phyloP scores from a whole-genome alignment of 2,888 invertebrate genomes.

The Nephrotoma flavescens region DNA sequence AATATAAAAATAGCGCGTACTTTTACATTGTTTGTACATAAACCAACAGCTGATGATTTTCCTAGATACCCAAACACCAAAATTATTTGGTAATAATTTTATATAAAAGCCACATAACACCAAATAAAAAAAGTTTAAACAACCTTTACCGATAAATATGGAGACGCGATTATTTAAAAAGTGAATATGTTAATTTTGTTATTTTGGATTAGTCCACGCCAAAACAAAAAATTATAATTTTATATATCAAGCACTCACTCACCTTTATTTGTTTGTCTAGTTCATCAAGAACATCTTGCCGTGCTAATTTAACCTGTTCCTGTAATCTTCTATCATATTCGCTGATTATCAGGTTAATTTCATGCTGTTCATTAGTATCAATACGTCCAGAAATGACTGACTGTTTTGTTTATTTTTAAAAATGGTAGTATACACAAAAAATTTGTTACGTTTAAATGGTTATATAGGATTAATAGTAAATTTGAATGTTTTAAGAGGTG shows the following conservation, averaged over 20 bases:
- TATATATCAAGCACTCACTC: constrained; percentile 13
- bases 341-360: constrained; percentile 28
- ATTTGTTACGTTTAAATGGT: background rate
- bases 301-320: constrained; percentile 47
- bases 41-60: background rate
- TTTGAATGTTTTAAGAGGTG: background rate
- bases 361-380: constrained; percentile 21
- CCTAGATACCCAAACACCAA: background rate
- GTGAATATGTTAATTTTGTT: background rate
- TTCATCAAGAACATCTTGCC: constrained; percentile 50
- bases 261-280: constrained; percentile 64
- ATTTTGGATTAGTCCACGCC: background rate
- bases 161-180: background rate
- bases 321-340: constrained; percentile 39
- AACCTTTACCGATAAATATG: background rate
- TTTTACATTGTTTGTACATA: background rate
- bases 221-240: background rate
- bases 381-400: background rate
- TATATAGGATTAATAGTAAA: background rate
- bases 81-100: background rate
- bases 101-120: background rate
- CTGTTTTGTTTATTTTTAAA: background rate
- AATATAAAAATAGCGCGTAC: background rate
- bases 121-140: background rate
- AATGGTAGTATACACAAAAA: background rate